These are phyloP conservation scores for Cepphus grylle DNA, from an alignment of 2,113 vertebrate species.

Conservation along the genomic window DNA sequence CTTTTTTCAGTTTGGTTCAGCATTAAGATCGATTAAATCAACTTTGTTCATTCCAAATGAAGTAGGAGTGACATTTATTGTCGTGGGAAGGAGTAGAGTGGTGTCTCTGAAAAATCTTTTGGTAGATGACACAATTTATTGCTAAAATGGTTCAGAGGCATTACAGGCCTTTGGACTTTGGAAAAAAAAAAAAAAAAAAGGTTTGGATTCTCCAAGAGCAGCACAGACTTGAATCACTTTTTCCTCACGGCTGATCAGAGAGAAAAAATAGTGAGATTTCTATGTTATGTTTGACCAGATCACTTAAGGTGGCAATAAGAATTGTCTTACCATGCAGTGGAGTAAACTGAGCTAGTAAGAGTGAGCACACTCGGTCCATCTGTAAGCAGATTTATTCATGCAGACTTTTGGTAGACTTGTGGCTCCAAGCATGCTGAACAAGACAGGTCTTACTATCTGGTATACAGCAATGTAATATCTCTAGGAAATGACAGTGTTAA, in stretches of 20 bases:
- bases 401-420: background rate
- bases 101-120: background rate
- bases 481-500: background rate
- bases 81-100: background rate
- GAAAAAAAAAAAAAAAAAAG: background rate
- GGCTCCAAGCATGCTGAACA: background rate
- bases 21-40: constrained; percentile 20
- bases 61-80: background rate
- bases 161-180: background rate
- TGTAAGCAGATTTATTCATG: background rate
- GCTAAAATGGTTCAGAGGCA: background rate
- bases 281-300: background rate
- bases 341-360: background rate
- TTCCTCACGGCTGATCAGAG: background rate
- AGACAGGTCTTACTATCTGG: background rate
- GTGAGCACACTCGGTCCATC: background rate
- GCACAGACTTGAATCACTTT: background rate
- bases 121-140: background rate
- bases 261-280: background rate
- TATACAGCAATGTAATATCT: background rate
- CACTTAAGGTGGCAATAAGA: background rate
- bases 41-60: background rate
- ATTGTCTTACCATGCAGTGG: background rate
- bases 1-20: background rate
- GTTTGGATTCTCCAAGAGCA: background rate